Evolutionary conservation across 2,888 invertebrate species (phyloP), one percentile per base, ranked within the genome.

Genomic region (Spilosoma lubricipeda): DNA sequence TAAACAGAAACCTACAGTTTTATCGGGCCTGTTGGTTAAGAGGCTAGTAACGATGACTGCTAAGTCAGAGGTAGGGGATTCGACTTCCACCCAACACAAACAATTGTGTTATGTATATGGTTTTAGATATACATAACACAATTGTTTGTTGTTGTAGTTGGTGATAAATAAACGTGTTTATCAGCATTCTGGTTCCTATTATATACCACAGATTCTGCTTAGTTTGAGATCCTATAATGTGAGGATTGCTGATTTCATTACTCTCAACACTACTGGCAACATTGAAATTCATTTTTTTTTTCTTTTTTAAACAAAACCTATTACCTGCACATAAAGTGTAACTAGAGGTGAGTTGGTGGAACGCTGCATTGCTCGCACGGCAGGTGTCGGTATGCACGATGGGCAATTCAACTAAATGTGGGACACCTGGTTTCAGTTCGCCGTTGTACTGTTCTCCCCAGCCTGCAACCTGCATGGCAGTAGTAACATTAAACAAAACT

Each of bases 301-400:
- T 39, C 11, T 39, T 39, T 39, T 39, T 39, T 36, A 36, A 36
- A 36, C 36, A 36, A n/a, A 13, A 59, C n/a, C 33, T 33, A 63
- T 2, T 70, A 70, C 70, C 70, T 42, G 70, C 70, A 45, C 70
- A 70, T 23, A 70, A 30, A 11, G 70, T 70, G 45, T 42, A 13
- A 11, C 30, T 30, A 42, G 27, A 70, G 4, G 39, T 70, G 30
- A 70, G 63, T 0, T 42, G 30, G 45, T 70, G 70, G 13, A 63
- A 59, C 27, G 63, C 39, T 7, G 45, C 30, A 42, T 59, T 23
- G 2, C 20, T 42, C 20, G 63, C 63, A 3, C 39, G 63, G 30
- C 70, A 70, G n/a, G 59, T 27, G 0, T 70, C 59, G n/a, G 42
- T 63, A 27, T 7, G 42, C 18, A 70, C 70, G 11, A 70, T 52